Evolutionary conservation across 2,113 vertebrate species (phyloP), one percentile per base, ranked within the genome.

Genomic region (Terrapene triunguis): DNA sequence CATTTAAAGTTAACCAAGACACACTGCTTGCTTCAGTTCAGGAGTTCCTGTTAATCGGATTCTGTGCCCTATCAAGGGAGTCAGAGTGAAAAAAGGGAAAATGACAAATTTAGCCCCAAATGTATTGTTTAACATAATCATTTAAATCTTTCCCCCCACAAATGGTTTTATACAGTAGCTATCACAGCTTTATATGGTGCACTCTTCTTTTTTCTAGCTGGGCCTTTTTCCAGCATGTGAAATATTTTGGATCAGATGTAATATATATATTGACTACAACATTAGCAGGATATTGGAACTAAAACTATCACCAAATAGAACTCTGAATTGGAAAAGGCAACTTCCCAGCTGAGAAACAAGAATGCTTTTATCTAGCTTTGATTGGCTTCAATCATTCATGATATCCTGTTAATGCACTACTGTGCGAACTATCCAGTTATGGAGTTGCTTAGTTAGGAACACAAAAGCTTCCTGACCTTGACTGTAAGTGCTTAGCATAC

Each of bases 331-430:
- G 53, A 85, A 91, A 81, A 51, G 88, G 65, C 14, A 82, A 62
- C 88, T 92, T 97, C 90, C 93, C 78, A 62, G n/a, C 62, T 69
- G 50, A 85, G 83, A 57, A 91, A 93, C 44, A 44, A 90, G 24
- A 42, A 51, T 38, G 32, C 29, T n/a, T 88, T 78, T 76, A 82
- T 35, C 17, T 86, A 3, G 54, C 13, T 47, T 38, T 79, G 55
- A 10, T n/a, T 53, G 78, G n/a, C 62, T 90, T 44, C 44, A 44
- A 44, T 44, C 44, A 44, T 44, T 44, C 44, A 44, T 44, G 44
- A 44, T 44, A 44, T 44, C 44, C 44, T 44, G 44, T 44, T 44
- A 44, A 44, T 44, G 44, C 44, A 44, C 44, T 44, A 44, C 44
- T 44, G 44, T 44, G 44, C 44, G 5, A 69, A 85, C 83, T 74